A percentile compares a stretch with the other conserved stretches of the same genome.
Evolutionary conservation across 2,113 vertebrate genomes (phyloP).

Genomic region (Corydoras maculifer): DNA sequence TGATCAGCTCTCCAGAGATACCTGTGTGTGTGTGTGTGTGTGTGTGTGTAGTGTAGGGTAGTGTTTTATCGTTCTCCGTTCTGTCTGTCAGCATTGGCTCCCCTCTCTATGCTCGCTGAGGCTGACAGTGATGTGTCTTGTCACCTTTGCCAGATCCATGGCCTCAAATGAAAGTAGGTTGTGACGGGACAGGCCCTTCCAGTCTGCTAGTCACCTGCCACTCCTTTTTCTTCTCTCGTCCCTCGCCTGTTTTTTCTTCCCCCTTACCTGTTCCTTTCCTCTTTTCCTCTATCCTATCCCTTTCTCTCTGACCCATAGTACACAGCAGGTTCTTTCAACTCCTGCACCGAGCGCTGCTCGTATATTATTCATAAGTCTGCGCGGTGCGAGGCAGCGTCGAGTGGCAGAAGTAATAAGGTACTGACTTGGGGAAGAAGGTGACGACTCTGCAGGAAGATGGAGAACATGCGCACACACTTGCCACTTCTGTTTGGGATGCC

Average conservation of each 20-base stretch:
- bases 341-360: constrained; percentile 63
- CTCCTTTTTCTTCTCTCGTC: constrained; percentile 53
- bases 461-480: constrained; percentile 19
- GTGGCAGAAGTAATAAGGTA: constrained; percentile 70
- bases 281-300: constrained; percentile 34
- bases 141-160: constrained; percentile 68
- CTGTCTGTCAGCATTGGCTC: constrained; percentile 18
- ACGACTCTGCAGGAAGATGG: constrained; percentile 29
- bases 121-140: constrained; percentile 71
- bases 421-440: constrained; percentile 51
- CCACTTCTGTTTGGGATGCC: constrained; percentile 19
- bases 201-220: constrained; percentile 36
- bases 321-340: constrained; percentile 67
- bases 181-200: constrained; percentile 59
- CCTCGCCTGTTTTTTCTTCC: constrained; percentile 36
- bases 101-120: constrained; percentile 49
- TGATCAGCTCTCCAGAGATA: constrained; percentile 43
- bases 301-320: constrained; percentile 55
- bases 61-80: constrained; percentile 17
- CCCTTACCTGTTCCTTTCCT: constrained; percentile 33
- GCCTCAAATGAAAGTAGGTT: constrained; percentile 53
- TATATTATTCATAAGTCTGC: constrained; percentile 74
- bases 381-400: constrained; percentile 61
- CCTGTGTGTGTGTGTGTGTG: constrained; percentile 30
- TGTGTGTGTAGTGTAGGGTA: constrained; percentile 30